These are phyloP conservation scores for Sardina pilchardus DNA, from an alignment of 2,113 vertebrate genomes.

Conservation along the genomic window DNA sequence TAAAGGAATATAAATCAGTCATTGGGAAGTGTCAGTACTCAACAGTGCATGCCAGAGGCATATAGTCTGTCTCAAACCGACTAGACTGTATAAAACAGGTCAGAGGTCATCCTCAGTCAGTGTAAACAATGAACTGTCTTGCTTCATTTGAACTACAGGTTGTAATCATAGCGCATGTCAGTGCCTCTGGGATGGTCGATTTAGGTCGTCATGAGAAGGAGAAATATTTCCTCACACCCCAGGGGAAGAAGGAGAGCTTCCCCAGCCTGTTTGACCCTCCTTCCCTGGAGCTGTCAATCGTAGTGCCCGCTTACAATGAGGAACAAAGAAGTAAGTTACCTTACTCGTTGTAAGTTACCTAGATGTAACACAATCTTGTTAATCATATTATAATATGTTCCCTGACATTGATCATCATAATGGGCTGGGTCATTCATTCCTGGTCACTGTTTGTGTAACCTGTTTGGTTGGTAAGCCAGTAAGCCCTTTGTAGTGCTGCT, in stretches of 20 bases:
- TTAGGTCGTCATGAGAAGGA: conserved; percentile 75
- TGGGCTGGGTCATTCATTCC: neutral
- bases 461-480: neutral
- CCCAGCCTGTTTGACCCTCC: conserved; percentile 80
- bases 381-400: neutral
- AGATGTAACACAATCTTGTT: neutral
- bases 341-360: neutral
- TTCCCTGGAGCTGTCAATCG: conserved; percentile 84
- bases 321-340: conserved; percentile 76
- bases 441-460: neutral
- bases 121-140: conserved; percentile 13
- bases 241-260: conserved; percentile 72
- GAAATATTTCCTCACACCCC: conserved; percentile 75
- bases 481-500: neutral
- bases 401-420: neutral
- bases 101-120: neutral
- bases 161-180: conserved; percentile 77
- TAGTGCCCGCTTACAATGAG: conserved; percentile 94
- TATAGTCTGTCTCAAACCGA: no score
- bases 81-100: no score
- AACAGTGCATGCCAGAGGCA: neutral
- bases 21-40: neutral
- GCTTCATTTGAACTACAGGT: conserved; percentile 65
- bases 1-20: no score
- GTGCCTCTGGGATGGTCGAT: conserved; percentile 73